phyloP scores from a whole-genome alignment of 2,888 invertebrate species.

The Drosophila multiciliata region DNA sequence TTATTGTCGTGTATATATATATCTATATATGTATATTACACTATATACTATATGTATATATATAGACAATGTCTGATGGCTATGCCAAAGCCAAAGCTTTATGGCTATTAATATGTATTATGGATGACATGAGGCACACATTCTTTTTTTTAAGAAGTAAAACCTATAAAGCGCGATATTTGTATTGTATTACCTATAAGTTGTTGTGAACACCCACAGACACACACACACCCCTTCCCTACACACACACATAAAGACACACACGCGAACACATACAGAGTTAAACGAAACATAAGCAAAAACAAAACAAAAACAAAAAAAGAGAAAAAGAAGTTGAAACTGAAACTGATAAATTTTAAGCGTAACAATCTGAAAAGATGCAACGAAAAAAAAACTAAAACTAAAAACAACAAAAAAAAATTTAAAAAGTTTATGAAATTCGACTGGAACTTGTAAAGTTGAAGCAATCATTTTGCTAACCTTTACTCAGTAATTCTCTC shows the following conservation, averaged over 20 bases:
- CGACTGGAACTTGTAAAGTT: slow-evolving; percentile 31
- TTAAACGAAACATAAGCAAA: slow-evolving; percentile 33
- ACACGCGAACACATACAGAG: slow-evolving; percentile 40
- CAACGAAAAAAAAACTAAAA: slow-evolving; percentile 41
- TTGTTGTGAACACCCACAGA: slow-evolving; percentile 64
- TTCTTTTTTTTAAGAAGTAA: slow-evolving; percentile 75
- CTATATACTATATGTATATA: slow-evolving; percentile 24
- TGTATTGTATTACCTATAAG: slow-evolving; percentile 78
- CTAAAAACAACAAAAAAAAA: slow-evolving; percentile 32
- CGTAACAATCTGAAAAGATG: slow-evolving; percentile 56
- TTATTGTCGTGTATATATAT: slow-evolving; percentile 60
- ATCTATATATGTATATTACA: slow-evolving; percentile 20
- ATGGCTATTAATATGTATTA: slow-evolving; percentile 76
- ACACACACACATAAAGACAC: neutral
- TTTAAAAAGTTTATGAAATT: slow-evolving; percentile 33
- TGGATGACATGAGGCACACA: slow-evolving; percentile 84
- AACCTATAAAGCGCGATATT: slow-evolving; percentile 73
- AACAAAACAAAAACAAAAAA: slow-evolving; percentile 43
- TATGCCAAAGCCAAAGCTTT: slow-evolving; percentile 39
- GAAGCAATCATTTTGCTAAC: slow-evolving; percentile 24
- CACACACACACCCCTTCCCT: neutral
- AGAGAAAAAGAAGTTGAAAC: slow-evolving; percentile 67
- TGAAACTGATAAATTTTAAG: slow-evolving; percentile 73
- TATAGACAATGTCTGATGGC: slow-evolving; percentile 58
- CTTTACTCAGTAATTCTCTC: slow-evolving; percentile 36